Evolutionary conservation across 1,140 invertebrate species (phyloP).

Genomic region (Radopholus similis): DNA sequence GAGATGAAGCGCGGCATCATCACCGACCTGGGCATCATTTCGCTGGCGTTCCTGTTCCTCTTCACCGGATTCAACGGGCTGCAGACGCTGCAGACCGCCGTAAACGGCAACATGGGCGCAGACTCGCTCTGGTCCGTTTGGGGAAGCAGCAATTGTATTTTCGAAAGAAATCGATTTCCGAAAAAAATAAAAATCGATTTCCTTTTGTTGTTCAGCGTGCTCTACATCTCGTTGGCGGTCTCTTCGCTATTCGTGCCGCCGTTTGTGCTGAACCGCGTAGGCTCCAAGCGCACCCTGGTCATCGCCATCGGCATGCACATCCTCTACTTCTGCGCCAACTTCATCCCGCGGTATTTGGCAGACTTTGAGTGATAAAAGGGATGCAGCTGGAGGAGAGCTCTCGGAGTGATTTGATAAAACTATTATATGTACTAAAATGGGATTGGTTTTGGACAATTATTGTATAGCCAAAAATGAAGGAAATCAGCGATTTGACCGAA

Average conservation of each 20-base stretch:
- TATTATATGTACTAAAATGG: too few relatives aligned
- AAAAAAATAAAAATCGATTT: background rate
- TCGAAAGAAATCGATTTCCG: background rate
- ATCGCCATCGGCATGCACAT: constrained; percentile 73
- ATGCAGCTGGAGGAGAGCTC: too few relatives aligned
- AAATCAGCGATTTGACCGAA: too few relatives aligned
- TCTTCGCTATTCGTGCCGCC: constrained; percentile 59
- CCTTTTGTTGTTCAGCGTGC: constrained; percentile 35
- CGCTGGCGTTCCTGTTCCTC: constrained; percentile 82
- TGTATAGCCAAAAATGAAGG: too few relatives aligned
- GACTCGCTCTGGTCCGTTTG: constrained; percentile 42
- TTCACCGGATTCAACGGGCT: constrained; percentile 87
- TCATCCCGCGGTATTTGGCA: constrained; percentile 72
- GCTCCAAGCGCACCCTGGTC: constrained; percentile 84
- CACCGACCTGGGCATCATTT: constrained; percentile 68
- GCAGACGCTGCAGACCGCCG: constrained; percentile 71
- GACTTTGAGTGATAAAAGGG: too few relatives aligned
- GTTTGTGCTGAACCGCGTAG: constrained; percentile 66
- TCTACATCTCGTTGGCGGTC: constrained; percentile 53
- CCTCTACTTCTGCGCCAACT: constrained; percentile 86
- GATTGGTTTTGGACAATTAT: too few relatives aligned
- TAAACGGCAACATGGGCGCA: constrained; percentile 57
- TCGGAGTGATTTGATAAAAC: too few relatives aligned
- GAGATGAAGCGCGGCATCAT: constrained; percentile 50
- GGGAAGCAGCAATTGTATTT: background rate